These are phyloP conservation scores for Pheosia gnoma DNA, from an alignment of 2,888 invertebrate genomes.

Conservation along the genomic window DNA sequence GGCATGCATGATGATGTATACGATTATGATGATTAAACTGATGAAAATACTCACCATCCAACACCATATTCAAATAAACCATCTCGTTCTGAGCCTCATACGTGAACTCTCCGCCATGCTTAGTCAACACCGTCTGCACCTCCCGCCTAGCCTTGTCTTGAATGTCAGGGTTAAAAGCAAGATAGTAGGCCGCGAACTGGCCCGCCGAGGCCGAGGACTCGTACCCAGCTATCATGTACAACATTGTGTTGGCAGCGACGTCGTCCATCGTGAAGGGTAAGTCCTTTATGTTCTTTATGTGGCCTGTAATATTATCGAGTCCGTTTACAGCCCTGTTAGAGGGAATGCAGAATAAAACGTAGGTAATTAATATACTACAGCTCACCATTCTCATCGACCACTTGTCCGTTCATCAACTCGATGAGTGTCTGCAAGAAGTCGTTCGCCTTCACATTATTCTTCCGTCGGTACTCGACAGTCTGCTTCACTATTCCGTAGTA, in stretches of 20 bases:
- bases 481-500: constrained; percentile 68
- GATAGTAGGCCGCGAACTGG: constrained; percentile 80
- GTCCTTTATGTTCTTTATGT: constrained; percentile 14
- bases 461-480: constrained; percentile 66
- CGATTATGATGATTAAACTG: no score
- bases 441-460: constrained; percentile 64
- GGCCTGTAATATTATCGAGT: neutral
- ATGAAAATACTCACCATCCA: constrained; percentile 69
- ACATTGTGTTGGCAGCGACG: constrained; percentile 81
- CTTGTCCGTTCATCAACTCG: constrained; percentile 70
- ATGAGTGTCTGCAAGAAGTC: constrained; percentile 84
- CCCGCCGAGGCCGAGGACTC: constrained; percentile 86
- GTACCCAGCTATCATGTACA: constrained; percentile 86
- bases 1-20: no score
- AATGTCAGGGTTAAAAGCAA: constrained; percentile 78
- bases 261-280: constrained; percentile 72
- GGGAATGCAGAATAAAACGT: no score
- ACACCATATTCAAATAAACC: constrained; percentile 82
- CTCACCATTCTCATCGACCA: constrained; percentile 37
- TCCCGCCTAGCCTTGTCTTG: constrained; percentile 78
- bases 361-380: neutral
- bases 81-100: constrained; percentile 83
- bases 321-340: no score
- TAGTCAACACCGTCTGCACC: constrained; percentile 64
- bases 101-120: constrained; percentile 71